phyloP scores from a whole-genome alignment of 64 coral and sea anemone genomes.

The Cladopsammia gracilis region DNA sequence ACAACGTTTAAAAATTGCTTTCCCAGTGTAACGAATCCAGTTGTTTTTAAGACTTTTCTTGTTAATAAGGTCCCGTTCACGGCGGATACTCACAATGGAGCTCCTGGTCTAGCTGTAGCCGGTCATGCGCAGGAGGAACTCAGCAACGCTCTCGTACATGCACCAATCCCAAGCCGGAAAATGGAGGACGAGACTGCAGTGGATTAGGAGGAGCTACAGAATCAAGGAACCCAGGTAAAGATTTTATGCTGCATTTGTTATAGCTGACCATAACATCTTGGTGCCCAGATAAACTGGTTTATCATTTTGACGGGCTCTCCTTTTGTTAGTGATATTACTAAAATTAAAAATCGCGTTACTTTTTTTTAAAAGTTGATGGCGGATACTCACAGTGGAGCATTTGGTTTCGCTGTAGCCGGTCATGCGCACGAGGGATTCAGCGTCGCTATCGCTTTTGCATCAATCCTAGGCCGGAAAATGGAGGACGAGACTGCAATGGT shows the following conservation, averaged over 20 bases:
- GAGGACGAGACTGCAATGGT: background rate
- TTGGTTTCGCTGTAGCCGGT: conserved; percentile 32
- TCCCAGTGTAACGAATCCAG: too few relatives aligned
- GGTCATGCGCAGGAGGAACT: conserved; percentile 44
- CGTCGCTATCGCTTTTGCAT: conserved; percentile 17
- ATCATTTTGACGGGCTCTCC: too few relatives aligned
- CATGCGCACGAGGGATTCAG: conserved; percentile 40
- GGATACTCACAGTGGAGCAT: background rate
- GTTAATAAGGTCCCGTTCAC: conserved; percentile 16
- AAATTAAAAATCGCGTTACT: too few relatives aligned
- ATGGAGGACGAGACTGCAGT: conserved; percentile 21
- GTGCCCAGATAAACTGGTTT: too few relatives aligned
- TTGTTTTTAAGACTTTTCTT: too few relatives aligned
- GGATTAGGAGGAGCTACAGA: background rate
- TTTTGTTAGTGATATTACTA: too few relatives aligned
- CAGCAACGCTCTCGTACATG: conserved; percentile 22
- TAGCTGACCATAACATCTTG: too few relatives aligned
- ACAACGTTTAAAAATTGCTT: too few relatives aligned
- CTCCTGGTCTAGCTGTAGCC: conserved; percentile 11
- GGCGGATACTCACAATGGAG: background rate
- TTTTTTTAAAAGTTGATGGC: too few relatives aligned
- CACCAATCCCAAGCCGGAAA: conserved; percentile 27
- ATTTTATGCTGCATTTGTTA: too few relatives aligned
- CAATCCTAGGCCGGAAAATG: conserved; percentile 40
- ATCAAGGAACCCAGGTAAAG: background rate